phyloP scores from a whole-genome alignment of 2,113 vertebrate species.

The Clupea harengus region DNA sequence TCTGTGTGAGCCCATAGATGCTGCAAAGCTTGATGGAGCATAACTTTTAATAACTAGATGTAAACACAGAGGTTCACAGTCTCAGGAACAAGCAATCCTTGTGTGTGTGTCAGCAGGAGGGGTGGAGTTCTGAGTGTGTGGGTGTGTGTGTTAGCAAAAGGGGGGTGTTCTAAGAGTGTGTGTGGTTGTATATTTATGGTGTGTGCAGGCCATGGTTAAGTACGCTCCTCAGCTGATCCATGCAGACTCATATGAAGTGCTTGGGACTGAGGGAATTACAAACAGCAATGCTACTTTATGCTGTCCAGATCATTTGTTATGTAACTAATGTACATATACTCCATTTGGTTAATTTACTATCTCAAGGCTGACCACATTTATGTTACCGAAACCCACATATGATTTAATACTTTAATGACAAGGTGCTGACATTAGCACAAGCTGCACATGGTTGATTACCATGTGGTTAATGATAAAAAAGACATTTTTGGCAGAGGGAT shows the following conservation, averaged over 20 bases:
- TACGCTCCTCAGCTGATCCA: not conserved
- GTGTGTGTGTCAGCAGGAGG: not conserved
- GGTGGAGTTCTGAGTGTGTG: not conserved
- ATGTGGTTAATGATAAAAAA: not conserved
- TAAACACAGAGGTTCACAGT: conserved; percentile 34
- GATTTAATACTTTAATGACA: not conserved
- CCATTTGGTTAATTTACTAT: not conserved
- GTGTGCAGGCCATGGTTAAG: not conserved
- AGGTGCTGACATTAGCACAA: not conserved
- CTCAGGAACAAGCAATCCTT: conserved; percentile 31
- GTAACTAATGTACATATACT: no score
- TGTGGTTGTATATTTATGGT: not conserved
- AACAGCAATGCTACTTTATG: not conserved
- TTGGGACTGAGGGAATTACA: not conserved
- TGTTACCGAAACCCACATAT: not conserved
- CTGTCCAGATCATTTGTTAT: not conserved
- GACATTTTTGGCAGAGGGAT: not conserved
- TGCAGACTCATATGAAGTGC: not conserved
- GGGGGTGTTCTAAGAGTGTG: not conserved
- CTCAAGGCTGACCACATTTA: not conserved
- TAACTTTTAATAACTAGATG: conserved; percentile 29
- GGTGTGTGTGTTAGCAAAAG: not conserved
- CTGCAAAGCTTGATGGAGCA: not conserved
- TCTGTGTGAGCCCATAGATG: not conserved
- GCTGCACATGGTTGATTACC: not conserved